These are phyloP conservation scores for Planiliza haematocheilus DNA, from an alignment of 2,113 vertebrate species.

Conservation along the genomic window DNA sequence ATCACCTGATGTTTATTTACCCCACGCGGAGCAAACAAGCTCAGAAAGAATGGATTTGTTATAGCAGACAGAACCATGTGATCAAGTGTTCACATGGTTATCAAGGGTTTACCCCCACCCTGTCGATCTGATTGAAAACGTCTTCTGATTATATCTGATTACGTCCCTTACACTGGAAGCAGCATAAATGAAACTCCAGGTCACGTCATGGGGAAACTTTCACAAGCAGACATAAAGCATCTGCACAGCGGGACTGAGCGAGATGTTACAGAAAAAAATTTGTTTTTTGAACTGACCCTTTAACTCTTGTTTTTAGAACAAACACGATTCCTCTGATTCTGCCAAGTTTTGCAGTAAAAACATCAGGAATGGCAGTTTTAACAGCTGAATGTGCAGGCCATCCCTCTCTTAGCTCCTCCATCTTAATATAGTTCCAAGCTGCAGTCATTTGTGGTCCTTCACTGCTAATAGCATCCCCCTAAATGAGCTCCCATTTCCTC, in stretches of 20 bases:
- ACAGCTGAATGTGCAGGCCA: conserved; percentile 25
- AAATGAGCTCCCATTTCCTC: conserved; percentile 77
- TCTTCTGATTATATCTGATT: no score
- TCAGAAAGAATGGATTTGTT: no score
- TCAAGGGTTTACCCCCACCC: no score
- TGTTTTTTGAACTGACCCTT: conserved; percentile 7
- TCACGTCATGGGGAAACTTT: background rate
- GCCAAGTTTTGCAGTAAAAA: background rate
- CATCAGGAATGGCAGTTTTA: conserved; percentile 24
- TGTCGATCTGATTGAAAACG: no score
- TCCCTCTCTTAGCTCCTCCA: conserved; percentile 19
- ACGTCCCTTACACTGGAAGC: no score
- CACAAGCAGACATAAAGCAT: background rate
- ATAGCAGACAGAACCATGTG: no score
- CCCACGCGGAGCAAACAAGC: no score
- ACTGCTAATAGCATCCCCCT: conserved; percentile 62
- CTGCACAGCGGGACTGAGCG: background rate
- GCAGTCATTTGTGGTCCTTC: conserved; percentile 68
- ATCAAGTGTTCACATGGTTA: no score
- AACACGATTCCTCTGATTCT: conserved; percentile 21
- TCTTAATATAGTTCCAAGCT: conserved; percentile 61
- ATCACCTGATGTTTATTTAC: no score
- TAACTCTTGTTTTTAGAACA: conserved; percentile 27
- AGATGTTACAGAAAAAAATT: background rate
- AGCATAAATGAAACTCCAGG: no score